A percentile compares a stretch with the other conserved stretches of the same genome.
Evolutionary conservation across 2,797 vertebrate genomes (phyloP).

Genomic region (Catostomus latipinnis): DNA sequence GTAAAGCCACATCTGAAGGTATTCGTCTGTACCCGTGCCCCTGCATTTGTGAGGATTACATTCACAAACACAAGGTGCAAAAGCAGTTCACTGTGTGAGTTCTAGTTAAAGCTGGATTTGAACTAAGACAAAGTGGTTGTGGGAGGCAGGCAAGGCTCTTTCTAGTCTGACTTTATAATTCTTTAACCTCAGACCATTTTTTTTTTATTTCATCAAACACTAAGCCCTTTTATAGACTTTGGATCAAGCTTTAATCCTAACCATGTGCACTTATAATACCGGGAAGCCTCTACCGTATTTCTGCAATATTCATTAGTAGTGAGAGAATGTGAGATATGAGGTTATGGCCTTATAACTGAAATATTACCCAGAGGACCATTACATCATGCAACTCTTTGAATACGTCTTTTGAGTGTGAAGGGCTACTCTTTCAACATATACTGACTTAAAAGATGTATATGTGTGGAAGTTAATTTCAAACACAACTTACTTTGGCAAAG

Average conservation of each 20-base stretch:
- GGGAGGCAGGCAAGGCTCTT: conserved; percentile 67
- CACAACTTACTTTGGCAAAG: conserved; percentile 40
- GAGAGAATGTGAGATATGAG: conserved; percentile 45
- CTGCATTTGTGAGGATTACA: conserved; percentile 39
- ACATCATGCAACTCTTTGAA: conserved; percentile 14
- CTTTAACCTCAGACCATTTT: conserved; percentile 68
- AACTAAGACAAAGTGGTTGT: conserved; percentile 66
- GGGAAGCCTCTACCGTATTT: conserved; percentile 57
- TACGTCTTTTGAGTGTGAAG: conserved; percentile 7
- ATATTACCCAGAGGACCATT: background rate
- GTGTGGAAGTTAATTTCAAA: conserved; percentile 24
- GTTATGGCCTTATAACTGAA: conserved; percentile 19
- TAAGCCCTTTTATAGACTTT: conserved; percentile 69
- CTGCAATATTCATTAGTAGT: conserved; percentile 57
- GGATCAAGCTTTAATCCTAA: conserved; percentile 77
- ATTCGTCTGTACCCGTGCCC: conserved; percentile 20
- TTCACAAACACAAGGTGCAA: conserved; percentile 65
- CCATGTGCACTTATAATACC: conserved; percentile 78
- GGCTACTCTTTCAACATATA: background rate
- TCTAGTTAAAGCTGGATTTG: conserved; percentile 63
- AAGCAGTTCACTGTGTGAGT: conserved; percentile 69
- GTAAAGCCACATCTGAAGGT: conserved; percentile 18
- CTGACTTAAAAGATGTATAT: conserved; percentile 8
- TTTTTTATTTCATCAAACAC: conserved; percentile 70
- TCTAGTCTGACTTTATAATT: conserved; percentile 67